Evolutionary conservation across 2,797 vertebrate species (phyloP), one percentile per base, ranked within the genome.

Genomic region (Periparus ater): DNA sequence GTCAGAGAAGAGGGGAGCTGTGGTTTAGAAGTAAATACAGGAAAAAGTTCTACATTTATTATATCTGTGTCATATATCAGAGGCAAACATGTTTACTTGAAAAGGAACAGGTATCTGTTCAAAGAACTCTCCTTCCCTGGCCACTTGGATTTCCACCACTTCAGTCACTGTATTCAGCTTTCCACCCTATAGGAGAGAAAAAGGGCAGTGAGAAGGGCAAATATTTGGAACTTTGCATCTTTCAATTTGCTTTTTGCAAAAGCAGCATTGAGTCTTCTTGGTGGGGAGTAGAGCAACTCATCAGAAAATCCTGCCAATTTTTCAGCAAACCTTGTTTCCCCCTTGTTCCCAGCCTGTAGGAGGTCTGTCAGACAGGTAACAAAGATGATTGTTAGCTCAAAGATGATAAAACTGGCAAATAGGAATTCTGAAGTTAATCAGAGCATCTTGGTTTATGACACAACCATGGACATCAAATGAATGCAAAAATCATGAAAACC

Each of bases 371-470:
- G 67, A 53, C 11, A 32, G 44, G 47, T 88, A 58, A 48, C 6
- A 40, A 79, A 73, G 30, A 62, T 7, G 17, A 55, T 57, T 71
- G n/a, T 34, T 38, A 45, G 18, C 75, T 91, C 32, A 73, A 55
- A 78, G 53, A 4, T 58, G 11, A 0, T 58, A 75, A 85, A 11
- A 30, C 12, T 62, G 29, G 21, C n/a, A 90, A 86, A 73, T 3
- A 68, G 20, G 7, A 66, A 34, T 86, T 75, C 42, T 81, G 16
- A 84, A 90, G 26, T 85, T 93, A 95, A 90, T 84, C 40, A 16
- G 54, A 81, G 21, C 36, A 85, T 92, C 86, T 84, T 93, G 29
- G 44, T 70, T 95, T 90, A 90, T 68, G 62, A 88, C 26, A 45
- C 44, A 85, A n/a, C 10, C 15, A 29, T 3, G 5, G 47, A 45